Evolutionary conservation across 2,888 invertebrate genomes (phyloP), one percentile per base, ranked within the genome.

Genomic region (Balanococcus diminutus): DNA sequence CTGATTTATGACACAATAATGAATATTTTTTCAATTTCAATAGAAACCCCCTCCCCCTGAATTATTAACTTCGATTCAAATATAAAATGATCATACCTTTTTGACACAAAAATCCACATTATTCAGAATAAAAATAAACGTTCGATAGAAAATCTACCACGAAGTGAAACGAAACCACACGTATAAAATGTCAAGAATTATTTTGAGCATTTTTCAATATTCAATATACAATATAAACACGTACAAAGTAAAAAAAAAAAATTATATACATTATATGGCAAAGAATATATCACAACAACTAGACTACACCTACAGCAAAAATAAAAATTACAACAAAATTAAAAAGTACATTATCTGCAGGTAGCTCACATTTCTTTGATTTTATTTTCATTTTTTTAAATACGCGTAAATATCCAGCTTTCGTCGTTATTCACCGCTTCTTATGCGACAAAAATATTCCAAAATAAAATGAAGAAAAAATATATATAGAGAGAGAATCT

Each of bases 261-360:
- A 82, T 16, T 79, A 79, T 72, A 72, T 72, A 84, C 72, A 84
- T 28, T 85, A 79, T 85, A 85, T 85, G 85, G 85, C 85, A 85
- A 85, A 42, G 85, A 85, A 72, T 85, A 85, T 85, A 85, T 85
- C 85, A 85, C 85, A 85, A 75, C 85, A 85, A 85, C 85, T 85
- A 85, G 85, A 85, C 85, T 85, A 85, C 36, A 79, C 75, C 75
- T 79, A 79, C 75, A 79, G 75, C 75, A 28, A 79, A 67, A 79
- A 79, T 19, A 36, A 79, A 56, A 79, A 79, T 79, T 79, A 79
- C 36, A 32, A 79, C 75, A 79, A 79, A 79, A 36, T 79, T 79
- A 79, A 79, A 4, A 36, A 79, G 36, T 36, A 79, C 19, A 31
- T 28, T 6, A 79, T 79, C 75, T 36, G 75, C n/a, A 36, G 75